Base-by-base conservation (phyloP, 2,113 vertebrate genomes). In the Crotophaga sulcirostris region DNA sequence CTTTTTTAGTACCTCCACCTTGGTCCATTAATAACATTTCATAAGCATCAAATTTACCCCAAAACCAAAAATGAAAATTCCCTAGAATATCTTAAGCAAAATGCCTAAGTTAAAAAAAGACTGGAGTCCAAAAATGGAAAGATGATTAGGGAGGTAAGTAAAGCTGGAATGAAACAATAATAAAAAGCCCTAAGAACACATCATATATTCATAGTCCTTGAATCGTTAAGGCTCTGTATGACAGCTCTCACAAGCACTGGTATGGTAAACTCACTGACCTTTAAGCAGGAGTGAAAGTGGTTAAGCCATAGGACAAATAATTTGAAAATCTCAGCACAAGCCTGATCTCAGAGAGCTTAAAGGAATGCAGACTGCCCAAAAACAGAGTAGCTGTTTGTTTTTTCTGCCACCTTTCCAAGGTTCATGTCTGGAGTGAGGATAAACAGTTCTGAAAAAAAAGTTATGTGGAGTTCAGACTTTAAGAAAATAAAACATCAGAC, bases 361-460 rank as follows among this genome's bases (percentile, higher is more conserved):
- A 98, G 97, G 98, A 98, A 98, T 98, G 97, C 95, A 98, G 97
- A 98, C 98, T 97, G 96, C 96, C 95, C 97, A 92, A 72, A 96
- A 97, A 97, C 93, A 98, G 90, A 94, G 95, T 96, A 96, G 96
- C 92, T 96, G 89, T 97, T 98, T 98, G 97, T 97, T 98, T 98
- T 97, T 96, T 97, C 97, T 98, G 97, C 98, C 97, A 98, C 97
- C 97, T 98, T 98, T 97, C 97, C 97, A 97, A 97, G 92, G 97
- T 97, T 97, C 97, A 97, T 84, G 97, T 98, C 98, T 98, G 97
- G 96, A 98, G 96, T 97, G 96, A 97, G 94, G 96, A 98, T 97
- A 98, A 97, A 97, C 95, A 98, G 97, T 94, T 95, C 93, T 66
- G 81, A 94, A 96, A 95, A 94, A 94, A 93, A 89, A 94, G 85